These are phyloP conservation scores for Muscicapa comitata DNA, from an alignment of 2,797 vertebrate genomes.

Conservation along the genomic window DNA sequence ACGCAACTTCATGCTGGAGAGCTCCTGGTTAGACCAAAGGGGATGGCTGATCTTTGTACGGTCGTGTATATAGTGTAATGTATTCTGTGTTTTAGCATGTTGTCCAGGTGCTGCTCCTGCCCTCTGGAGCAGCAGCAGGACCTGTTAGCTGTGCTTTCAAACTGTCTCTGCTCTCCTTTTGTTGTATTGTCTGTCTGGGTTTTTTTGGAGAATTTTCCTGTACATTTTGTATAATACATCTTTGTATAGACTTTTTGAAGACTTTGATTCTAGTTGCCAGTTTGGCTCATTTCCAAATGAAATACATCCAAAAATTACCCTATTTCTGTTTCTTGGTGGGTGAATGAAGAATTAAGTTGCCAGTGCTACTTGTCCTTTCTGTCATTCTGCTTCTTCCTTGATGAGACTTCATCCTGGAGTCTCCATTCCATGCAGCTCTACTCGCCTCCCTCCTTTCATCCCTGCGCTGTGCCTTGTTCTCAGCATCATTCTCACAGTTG, in stretches of 20 bases:
- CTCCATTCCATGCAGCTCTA: rapidly evolving
- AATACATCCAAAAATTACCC: constrained; percentile 71
- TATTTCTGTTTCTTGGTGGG: constrained; percentile 56
- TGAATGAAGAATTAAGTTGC: constrained; percentile 35
- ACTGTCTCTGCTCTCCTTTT: constrained; percentile 57
- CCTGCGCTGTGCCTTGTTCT: neutral
- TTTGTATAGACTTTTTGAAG: constrained; percentile 83
- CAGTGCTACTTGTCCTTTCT: neutral
- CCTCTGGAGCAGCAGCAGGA: constrained; percentile 18
- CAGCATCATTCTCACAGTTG: neutral
- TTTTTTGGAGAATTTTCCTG: constrained; percentile 73
- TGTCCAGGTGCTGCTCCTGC: neutral
- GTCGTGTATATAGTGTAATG: constrained; percentile 73
- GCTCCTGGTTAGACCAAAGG: constrained; percentile 34
- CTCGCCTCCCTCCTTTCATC: neutral
- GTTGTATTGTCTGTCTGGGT: constrained; percentile 62
- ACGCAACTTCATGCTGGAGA: constrained; percentile 53
- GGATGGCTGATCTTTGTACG: constrained; percentile 47
- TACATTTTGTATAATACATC: constrained; percentile 81
- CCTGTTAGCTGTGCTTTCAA: constrained; percentile 55
- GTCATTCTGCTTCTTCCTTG: constrained; percentile 1
- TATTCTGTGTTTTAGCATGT: constrained; percentile 58
- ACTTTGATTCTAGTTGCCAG: constrained; percentile 78
- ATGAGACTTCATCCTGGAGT: neutral
- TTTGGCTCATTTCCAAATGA: constrained; percentile 79